phyloP scores from a whole-genome alignment of 2,113 vertebrate species.

The Tenrec ecaudatus region DNA sequence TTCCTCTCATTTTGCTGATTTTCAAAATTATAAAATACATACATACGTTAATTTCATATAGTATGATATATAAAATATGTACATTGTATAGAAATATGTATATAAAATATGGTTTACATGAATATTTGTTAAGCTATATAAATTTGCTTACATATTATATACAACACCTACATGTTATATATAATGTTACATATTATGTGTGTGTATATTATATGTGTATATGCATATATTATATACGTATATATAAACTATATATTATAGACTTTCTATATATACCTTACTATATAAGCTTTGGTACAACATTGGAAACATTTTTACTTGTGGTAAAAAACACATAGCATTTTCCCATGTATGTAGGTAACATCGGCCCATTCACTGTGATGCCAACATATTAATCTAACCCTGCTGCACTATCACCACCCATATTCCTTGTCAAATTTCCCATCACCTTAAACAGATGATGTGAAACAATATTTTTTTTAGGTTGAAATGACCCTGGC shows the following conservation, averaged over 20 bases:
- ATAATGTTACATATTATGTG: too few relatives aligned
- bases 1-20: conserved; percentile 12
- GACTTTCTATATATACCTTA: too few relatives aligned
- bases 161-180: too few relatives aligned
- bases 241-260: too few relatives aligned
- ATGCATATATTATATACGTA: too few relatives aligned
- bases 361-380: background rate
- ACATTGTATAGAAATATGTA: background rate
- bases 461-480: background rate
- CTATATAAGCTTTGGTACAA: too few relatives aligned
- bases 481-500: background rate
- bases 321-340: too few relatives aligned
- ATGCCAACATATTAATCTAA: background rate
- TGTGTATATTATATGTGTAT: too few relatives aligned
- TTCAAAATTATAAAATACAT: background rate
- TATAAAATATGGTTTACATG: background rate
- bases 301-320: too few relatives aligned
- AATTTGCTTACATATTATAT: too few relatives aligned
- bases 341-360: too few relatives aligned
- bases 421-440: background rate
- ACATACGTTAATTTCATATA: background rate
- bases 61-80: background rate
- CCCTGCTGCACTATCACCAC: background rate
- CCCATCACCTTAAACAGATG: background rate
- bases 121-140: too few relatives aligned